Evolutionary conservation across 2,888 invertebrate genomes (phyloP), one percentile per base, ranked within the genome.

Genomic region (Gisinianus flammeolus): DNA sequence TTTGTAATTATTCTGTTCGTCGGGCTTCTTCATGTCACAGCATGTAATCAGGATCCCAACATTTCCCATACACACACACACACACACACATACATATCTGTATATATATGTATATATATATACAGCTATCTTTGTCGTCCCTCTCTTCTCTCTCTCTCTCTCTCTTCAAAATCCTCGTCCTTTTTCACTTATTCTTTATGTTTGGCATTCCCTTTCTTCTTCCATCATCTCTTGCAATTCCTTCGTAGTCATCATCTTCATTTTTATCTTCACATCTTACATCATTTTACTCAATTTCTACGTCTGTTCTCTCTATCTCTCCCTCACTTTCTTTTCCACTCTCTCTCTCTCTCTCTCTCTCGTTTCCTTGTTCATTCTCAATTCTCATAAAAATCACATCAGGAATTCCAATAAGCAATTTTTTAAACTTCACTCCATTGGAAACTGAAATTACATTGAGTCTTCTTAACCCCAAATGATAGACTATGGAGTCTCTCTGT

Each of bases 1-100:
- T 78, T 74, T 70, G 62, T 75, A 78, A 78, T 78, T 78, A 75
- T 68, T 78, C 56, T 28, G 19, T 58, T 73, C 73, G 33, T 68
- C 68, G 62, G n/a, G 54, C 56, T 66, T 54, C 66, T 31, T 31
- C 24, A 71, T 31, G 56, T 72, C 58, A 31, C 22, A 30, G 26
- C 56, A 10, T 44, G 16, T 10, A 44, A 16, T 44, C 44, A 44
- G 16, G 6, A 10, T 44, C 44, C 44, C 44, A 44, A 44, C 44
- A 16, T 44, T 44, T 44, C 16, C 16, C 16, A 10, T 44, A 10
- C 54, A n/a, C 54, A n/a, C 54, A 4, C 8, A n/a, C 54, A 4
- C 8, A n/a, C 54, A n/a, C 54, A n/a, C n/a, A n/a, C n/a, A n/a
- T 8, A 54, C 54, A 54, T 54, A n/a, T 4, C 54, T n/a, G 54